Evolutionary conservation across 2,113 vertebrate species (phyloP), one percentile per base, ranked within the genome.

Genomic region (Ceyx cyanopectus): DNA sequence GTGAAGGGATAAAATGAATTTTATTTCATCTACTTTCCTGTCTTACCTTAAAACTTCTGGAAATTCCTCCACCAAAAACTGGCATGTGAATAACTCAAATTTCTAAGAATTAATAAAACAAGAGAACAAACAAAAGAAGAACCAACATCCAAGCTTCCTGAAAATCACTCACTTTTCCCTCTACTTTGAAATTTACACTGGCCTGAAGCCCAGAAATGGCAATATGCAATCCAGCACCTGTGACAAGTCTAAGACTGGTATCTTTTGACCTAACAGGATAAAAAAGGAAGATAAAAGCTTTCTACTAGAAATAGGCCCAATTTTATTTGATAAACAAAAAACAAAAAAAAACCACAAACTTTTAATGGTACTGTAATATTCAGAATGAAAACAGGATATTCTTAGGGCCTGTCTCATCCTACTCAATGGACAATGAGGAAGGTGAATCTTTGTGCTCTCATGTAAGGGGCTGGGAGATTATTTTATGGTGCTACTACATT

Each of bases 101-200:
- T 58, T 8, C 11, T 16, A 77, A 63, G 16, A 93, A 92, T 68
- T 85, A 85, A 65, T 74, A 63, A 87, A 94, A 81, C 51, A 29
- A 72, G 34, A 61, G 40, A 94, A 67, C 19, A 94, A 91, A 94
- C 37, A 79, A 63, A 90, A 83, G 43, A 72, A 56, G 10, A 30
- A 77, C 32, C 24, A n/a, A 30, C 0, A 8, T 32, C 45, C 57
- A 89, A 12, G 41, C 45, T 86, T 6, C 58, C 41, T 57, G 54
- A 61, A 83, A 83, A 92, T 45, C 12, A 41, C 21, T 75, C 61
- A 48, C 24, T 90, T 76, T 78, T 63, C 32, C 8, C 12, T 90
- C n/a, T 50, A 7, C 58, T 87, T 94, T 16, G 5, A 67, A 94
- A 94, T 95, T 96, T 95, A 74, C 75, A 65, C 66, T 92, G 90